A percentile compares a stretch with the other conserved stretches of the same genome.
Evolutionary conservation across 2,113 vertebrate species (phyloP).

Genomic region (Chunga burmeisteri): DNA sequence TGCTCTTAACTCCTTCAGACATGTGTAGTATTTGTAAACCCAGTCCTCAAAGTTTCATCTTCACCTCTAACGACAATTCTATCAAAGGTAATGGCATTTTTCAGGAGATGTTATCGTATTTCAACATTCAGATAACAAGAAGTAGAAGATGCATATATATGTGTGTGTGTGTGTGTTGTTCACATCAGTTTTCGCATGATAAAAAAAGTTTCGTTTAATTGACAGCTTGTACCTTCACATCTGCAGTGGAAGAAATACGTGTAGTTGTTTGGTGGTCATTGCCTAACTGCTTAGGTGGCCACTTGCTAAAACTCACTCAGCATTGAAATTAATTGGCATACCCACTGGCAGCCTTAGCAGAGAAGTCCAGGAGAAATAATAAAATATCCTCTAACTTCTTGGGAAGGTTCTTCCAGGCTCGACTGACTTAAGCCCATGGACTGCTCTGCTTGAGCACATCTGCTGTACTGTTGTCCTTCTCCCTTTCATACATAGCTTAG

Average conservation of each 20-base stretch:
- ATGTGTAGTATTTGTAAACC: not conserved
- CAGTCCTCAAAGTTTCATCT: not conserved
- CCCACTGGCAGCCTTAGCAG: not conserved
- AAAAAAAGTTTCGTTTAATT: not conserved
- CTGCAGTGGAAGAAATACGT: not conserved
- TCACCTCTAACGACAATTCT: not conserved
- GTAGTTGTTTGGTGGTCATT: not conserved
- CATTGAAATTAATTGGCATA: not conserved
- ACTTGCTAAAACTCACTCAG: not conserved
- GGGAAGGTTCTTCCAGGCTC: not conserved
- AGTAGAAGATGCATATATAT: not conserved
- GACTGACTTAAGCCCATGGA: not conserved
- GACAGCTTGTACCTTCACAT: accelerated
- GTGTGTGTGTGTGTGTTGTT: not conserved
- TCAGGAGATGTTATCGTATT: not conserved
- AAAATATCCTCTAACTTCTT: not conserved
- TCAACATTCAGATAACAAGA: not conserved
- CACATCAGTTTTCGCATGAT: not conserved
- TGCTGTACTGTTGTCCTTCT: not conserved
- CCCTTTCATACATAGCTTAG: not conserved
- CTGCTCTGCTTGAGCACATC: not conserved
- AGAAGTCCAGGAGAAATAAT: not conserved
- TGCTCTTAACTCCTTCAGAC: not conserved
- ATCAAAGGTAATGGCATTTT: not conserved
- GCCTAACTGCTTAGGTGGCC: not conserved